A percentile compares a stretch with the other conserved stretches of the same genome.
Conservation (phyloP, 64 coral and sea anemone species). For the Actinia tenebrosa region DNA sequence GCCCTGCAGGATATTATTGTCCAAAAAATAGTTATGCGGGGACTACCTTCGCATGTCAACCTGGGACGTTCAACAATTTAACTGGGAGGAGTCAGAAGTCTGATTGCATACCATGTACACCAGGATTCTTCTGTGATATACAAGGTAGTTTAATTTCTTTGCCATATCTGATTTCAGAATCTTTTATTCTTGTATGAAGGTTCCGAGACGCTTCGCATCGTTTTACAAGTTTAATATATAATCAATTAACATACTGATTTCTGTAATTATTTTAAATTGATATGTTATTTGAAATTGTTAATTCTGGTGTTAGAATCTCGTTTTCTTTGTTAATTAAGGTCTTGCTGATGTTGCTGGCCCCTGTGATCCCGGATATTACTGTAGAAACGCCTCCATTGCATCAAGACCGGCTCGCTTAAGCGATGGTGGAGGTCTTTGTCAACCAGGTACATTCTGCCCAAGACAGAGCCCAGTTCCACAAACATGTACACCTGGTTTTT, state of each 20-base stretch:
- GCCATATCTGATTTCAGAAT: no score
- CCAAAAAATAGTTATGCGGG: constrained; percentile 59
- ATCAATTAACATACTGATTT: no score
- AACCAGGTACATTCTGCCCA: constrained; percentile 75
- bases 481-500: constrained; percentile 53
- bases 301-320: background rate
- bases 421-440: constrained; percentile 72
- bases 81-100: constrained; percentile 49
- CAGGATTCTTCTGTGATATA: constrained; percentile 76
- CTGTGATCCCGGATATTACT: constrained; percentile 82
- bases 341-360: background rate
- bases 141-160: constrained; percentile 25
- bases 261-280: no score
- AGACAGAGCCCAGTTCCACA: constrained; percentile 56
- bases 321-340: background rate
- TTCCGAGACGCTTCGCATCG: no score
- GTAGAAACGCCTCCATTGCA: constrained; percentile 72
- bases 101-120: constrained; percentile 75
- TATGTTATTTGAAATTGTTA: no score
- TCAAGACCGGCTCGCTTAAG: constrained; percentile 39
- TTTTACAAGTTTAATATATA: no score
- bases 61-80: constrained; percentile 90
- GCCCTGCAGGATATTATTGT: constrained; percentile 86
- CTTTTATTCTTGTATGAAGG: no score
- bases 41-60: constrained; percentile 57